phyloP scores from a whole-genome alignment of 1,140 invertebrate species.

The Chrysoperla carnea region DNA sequence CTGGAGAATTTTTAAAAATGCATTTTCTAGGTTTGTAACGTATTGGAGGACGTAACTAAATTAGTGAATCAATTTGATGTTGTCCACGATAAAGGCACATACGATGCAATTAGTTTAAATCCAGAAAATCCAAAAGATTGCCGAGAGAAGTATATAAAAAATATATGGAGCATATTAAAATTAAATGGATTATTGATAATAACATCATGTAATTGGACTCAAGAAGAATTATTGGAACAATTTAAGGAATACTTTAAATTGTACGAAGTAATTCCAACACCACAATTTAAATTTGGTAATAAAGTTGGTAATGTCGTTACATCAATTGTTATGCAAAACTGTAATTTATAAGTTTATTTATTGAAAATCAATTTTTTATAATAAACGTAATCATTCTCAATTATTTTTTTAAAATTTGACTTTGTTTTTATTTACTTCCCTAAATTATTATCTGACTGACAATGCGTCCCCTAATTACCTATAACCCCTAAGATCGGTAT shows the following conservation, averaged over 20 bases:
- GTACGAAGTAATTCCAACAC: slow-evolving; percentile 43
- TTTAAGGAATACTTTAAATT: slow-evolving; percentile 44
- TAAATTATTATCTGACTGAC: too few relatives aligned
- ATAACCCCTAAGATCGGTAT: too few relatives aligned
- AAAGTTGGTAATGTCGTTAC: slow-evolving; percentile 55
- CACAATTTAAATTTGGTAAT: slow-evolving; percentile 61
- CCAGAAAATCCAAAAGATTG: slow-evolving; percentile 34
- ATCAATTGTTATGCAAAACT: slow-evolving; percentile 45
- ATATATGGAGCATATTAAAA: slow-evolving; percentile 34
- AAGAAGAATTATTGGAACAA: slow-evolving; percentile 51
- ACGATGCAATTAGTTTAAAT: slow-evolving; percentile 67
- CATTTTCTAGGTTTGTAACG: slow-evolving; percentile 31
- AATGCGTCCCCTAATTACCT: too few relatives aligned
- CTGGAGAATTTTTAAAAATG: too few relatives aligned
- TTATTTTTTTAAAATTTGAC: too few relatives aligned
- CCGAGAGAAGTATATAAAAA: slow-evolving; percentile 42
- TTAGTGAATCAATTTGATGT: slow-evolving; percentile 31
- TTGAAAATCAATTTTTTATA: too few relatives aligned
- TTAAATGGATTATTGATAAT: slow-evolving; percentile 44
- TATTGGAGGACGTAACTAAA: slow-evolving; percentile 18
- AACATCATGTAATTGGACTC: slow-evolving; percentile 85
- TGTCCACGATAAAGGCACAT: slow-evolving; percentile 75
- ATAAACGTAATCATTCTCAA: too few relatives aligned
- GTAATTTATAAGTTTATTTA: too few relatives aligned
- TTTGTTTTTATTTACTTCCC: too few relatives aligned